Conservation (phyloP, 2,797 vertebrate species). For the Myripristis jacobus region DNA sequence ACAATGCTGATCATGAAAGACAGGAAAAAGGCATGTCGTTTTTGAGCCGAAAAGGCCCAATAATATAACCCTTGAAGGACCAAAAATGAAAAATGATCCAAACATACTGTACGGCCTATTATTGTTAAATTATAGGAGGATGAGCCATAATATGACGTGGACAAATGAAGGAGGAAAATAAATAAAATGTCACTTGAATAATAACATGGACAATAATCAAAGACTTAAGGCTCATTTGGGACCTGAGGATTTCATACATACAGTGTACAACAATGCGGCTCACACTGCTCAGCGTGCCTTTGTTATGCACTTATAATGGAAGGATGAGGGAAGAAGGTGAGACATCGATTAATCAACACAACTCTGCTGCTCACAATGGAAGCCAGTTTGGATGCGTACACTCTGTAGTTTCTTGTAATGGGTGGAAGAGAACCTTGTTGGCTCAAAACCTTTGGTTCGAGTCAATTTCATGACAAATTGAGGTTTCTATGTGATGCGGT, state of each 20-base stretch:
- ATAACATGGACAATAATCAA: constrained; percentile 65
- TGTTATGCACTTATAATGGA: constrained; percentile 57
- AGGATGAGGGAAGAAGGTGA: constrained; percentile 53
- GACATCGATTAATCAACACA: constrained; percentile 66
- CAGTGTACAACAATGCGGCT: constrained; percentile 60
- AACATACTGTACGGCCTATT: constrained; percentile 26
- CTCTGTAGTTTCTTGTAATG: constrained; percentile 53
- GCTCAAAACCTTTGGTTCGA: constrained; percentile 71
- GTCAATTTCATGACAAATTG: constrained; percentile 59
- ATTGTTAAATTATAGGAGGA: constrained; percentile 54
- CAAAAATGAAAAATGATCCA: constrained; percentile 37
- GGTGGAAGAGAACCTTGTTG: constrained; percentile 45
- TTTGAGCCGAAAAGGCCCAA: constrained; percentile 60
- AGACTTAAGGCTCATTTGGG: constrained; percentile 87
- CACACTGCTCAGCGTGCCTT: constrained; percentile 51
- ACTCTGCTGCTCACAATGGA: constrained; percentile 60
- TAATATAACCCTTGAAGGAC: constrained; percentile 40
- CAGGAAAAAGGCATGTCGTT: constrained; percentile 64
- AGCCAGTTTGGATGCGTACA: constrained; percentile 43
- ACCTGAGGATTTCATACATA: constrained; percentile 86
- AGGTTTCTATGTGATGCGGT: constrained; percentile 36
- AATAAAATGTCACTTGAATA: constrained; percentile 54
- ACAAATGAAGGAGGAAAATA: constrained; percentile 43
- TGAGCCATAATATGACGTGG: constrained; percentile 49
- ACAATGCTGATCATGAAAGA: constrained; percentile 67